Base-by-base conservation (phyloP, 2,888 invertebrate genomes). In the Drosophila cracens region DNA sequence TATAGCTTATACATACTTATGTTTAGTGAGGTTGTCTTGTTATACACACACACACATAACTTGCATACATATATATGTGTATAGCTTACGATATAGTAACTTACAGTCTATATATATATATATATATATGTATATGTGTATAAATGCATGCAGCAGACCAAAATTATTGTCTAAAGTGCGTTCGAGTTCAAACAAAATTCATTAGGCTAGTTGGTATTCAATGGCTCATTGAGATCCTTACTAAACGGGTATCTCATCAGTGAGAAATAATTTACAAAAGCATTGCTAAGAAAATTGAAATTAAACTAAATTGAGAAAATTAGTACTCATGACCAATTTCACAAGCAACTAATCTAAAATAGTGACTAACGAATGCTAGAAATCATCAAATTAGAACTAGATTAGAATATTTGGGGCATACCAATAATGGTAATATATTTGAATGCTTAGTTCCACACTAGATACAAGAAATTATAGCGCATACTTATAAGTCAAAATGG, bases 21-120 rank as follows among this genome's bases (percentile, higher is more conserved):
- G 89, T 85, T 86, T 85, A 87, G 85, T 76, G 90, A 86, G 85
- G 85, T 86, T 86, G 85, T 86, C 85, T 85, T 87, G 75, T 84
- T 87, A 82, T 82, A 87, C 69, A 86, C 74, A 70, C 33, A 81
- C 36, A 78, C 59, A 66, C 61, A 83, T 36, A 66, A 66, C 57
- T 63, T 29, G 36, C 29, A 60, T n/a, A 40, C 33, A 64, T 16
- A 52, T 25, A 57, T 51, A 79, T 63, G 60, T 70, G 75, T 83
- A 60, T 74, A 86, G 87, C 68, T 66, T 70, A 70, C 58, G 70
- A 79, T 64, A 65, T 56, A 63, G 48, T 58, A 34, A 31, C 34
- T 25, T 25, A 74, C 48, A 25, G 13, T 4, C 18, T 7, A 31
- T 51, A 74, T 46, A 65, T 64, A 56, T 69, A 75, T 5, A n/a